Base-by-base conservation (phyloP, 2,888 invertebrate species). In the Ptychoptera albimana region DNA sequence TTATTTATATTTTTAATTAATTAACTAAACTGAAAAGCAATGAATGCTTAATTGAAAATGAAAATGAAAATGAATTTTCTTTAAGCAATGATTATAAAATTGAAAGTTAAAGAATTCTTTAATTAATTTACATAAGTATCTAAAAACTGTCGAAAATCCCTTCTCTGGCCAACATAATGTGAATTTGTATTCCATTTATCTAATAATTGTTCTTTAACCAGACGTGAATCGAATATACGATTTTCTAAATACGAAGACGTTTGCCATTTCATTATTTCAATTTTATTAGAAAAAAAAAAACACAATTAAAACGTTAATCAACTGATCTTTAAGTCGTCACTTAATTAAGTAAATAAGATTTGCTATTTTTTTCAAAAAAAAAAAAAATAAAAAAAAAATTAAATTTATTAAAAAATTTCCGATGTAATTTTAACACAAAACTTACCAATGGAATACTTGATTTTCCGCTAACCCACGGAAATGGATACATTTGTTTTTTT, bases 391-490 rank as follows among this genome's bases (percentile, higher is more conserved):
- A 42, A 23, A 5, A 5, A 3, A 3, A 23, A 23, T 23, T 23
- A 23, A 23, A 23, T 23, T 23, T 3, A 23, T 23, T 23, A 5
- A 23, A n/a, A n/a, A n/a, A n/a, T n/a, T n/a, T n/a, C n/a, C n/a
- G 8, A 12, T 41, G n/a, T 32, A 29, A 39, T n/a, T n/a, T 6
- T 8, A 2, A 29, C 34, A 32, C 45, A 37, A 41, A 53, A 61
- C 64, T 63, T 60, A 65, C 65, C 52, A 64, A 58, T 38, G 65
- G 64, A 45, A 65, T 54, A 51, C 60, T 64, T 32, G 65, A 64
- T 39, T 58, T 60, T 45, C 60, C 53, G 15, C 59, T 53, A 31
- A 57, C 50, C 32, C 49, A 49, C 16, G 50, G 57, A 49, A 57
- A 52, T 10, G 62, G 63, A 56, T 60, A 59, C 8, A 57, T 57